A percentile compares a stretch with the other conserved stretches of the same genome.
These are phyloP conservation scores for Hemicordylus capensis DNA, from an alignment of 2,113 vertebrate species.

Conservation along the genomic window DNA sequence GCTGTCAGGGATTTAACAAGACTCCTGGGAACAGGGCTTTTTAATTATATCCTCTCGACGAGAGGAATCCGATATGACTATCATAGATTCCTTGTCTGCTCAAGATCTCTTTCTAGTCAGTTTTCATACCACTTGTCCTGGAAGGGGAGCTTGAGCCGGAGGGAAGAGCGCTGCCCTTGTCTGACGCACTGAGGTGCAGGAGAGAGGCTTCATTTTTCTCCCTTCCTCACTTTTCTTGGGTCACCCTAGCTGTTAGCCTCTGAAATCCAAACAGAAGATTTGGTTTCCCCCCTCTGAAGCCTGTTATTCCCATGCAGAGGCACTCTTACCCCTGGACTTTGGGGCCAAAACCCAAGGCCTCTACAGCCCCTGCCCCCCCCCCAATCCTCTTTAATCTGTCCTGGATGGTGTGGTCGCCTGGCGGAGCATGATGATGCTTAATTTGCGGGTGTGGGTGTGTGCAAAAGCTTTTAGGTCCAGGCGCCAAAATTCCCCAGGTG, in stretches of 20 bases:
- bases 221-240: background rate
- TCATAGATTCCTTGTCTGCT: slow-evolving; percentile 37
- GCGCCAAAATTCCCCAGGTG: no score
- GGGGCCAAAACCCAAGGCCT: no score
- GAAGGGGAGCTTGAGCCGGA: slow-evolving; percentile 7
- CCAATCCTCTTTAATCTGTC: no score
- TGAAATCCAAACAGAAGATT: background rate
- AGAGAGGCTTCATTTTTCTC: no score
- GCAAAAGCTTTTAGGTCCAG: no score
- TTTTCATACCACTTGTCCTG: background rate
- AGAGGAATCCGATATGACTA: slow-evolving; percentile 57
- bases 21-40: slow-evolving; percentile 66
- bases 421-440: no score
- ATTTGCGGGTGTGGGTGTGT: no score
- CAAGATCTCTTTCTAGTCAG: background rate
- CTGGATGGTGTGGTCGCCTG: no score
- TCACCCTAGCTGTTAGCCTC: background rate
- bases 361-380: no score
- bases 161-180: background rate
- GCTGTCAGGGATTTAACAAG: slow-evolving; percentile 75
- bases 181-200: background rate
- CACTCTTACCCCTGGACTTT: no score
- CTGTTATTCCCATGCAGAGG: no score
- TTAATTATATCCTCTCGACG: slow-evolving; percentile 74
- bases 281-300: background rate